Evolutionary conservation across 2,797 vertebrate species (phyloP).

Genomic region (Micrastur ruficollis): DNA sequence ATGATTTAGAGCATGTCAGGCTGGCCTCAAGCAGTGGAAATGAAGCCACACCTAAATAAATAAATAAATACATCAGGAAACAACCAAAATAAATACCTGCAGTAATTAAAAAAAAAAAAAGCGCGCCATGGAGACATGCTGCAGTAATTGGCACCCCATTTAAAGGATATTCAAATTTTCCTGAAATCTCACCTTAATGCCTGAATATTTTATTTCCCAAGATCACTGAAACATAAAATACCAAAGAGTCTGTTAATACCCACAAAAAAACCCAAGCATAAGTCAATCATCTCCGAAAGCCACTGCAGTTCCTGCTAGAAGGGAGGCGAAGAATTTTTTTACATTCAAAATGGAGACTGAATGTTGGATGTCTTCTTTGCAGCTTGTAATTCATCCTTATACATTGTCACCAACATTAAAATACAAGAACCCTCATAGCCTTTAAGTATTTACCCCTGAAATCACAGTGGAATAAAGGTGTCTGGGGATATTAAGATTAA

Average conservation of each 20-base stretch:
- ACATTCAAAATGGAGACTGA: neutral
- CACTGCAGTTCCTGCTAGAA: neutral
- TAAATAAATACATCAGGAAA: neutral
- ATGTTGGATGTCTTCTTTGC: neutral
- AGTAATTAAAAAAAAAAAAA: neutral
- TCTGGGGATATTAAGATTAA: neutral
- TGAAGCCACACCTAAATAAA: slow-evolving; percentile 2
- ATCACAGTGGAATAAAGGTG: neutral
- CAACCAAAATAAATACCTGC: slow-evolving; percentile 53
- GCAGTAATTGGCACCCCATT: neutral
- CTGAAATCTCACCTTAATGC: neutral
- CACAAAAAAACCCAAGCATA: neutral
- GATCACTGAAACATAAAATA: neutral
- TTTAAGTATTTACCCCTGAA: neutral
- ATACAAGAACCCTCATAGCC: neutral
- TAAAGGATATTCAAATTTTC: neutral
- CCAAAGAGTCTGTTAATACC: neutral
- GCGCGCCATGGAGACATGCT: neutral
- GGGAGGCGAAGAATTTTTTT: neutral
- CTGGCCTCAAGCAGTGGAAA: slow-evolving; percentile 62
- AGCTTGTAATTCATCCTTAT: neutral
- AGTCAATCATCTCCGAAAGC: neutral
- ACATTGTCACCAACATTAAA: neutral
- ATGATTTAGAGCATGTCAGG: slow-evolving; percentile 69
- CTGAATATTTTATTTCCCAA: neutral